These are phyloP conservation scores for Poecilus cupreus DNA, from an alignment of 2,888 invertebrate genomes.

Conservation along the genomic window DNA sequence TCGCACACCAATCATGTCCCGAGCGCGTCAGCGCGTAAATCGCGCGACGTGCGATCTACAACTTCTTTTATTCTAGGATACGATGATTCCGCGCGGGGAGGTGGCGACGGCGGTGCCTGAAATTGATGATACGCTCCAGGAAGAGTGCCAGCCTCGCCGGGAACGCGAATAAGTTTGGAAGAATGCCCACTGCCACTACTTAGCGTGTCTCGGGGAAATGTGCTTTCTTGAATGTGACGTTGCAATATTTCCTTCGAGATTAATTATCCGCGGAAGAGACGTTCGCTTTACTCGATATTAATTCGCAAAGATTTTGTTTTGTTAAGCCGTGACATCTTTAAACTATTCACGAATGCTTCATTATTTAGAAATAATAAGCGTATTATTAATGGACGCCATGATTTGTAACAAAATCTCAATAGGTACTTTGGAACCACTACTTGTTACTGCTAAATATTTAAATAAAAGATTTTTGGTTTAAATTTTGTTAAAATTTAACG, in stretches of 20 bases:
- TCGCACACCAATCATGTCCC: slow-evolving; percentile 32
- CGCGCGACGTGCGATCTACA: slow-evolving; percentile 25
- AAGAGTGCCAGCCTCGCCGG: slow-evolving; percentile 45
- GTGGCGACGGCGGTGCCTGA: background rate
- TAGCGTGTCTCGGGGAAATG: slow-evolving; percentile 47
- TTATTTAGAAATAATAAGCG: background rate
- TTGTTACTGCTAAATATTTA: no score
- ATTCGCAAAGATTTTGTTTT: slow-evolving; percentile 25
- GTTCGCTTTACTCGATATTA: slow-evolving; percentile 16
- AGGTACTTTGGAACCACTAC: no score
- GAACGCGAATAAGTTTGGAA: slow-evolving; percentile 47
- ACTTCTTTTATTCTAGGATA: slow-evolving; percentile 52
- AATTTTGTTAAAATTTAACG: no score
- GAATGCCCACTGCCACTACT: slow-evolving; percentile 50
- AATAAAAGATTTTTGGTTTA: no score
- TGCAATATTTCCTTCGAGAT: slow-evolving; percentile 45
- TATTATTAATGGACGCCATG: no score
- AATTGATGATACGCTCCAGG: slow-evolving; percentile 38
- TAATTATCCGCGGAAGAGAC: slow-evolving; percentile 21
- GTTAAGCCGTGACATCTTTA: slow-evolving; percentile 6
- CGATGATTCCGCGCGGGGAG: slow-evolving; percentile 1
- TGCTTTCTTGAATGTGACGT: slow-evolving; percentile 47
- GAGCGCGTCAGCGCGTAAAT: slow-evolving; percentile 23
- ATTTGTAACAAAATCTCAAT: no score
- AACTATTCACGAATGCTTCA: background rate